Percentiles rank a stretch among this genome's conserved stretches.
Evolutionary conservation across 1,140 invertebrate species (phyloP).

Genomic region (Carposina sasakii): DNA sequence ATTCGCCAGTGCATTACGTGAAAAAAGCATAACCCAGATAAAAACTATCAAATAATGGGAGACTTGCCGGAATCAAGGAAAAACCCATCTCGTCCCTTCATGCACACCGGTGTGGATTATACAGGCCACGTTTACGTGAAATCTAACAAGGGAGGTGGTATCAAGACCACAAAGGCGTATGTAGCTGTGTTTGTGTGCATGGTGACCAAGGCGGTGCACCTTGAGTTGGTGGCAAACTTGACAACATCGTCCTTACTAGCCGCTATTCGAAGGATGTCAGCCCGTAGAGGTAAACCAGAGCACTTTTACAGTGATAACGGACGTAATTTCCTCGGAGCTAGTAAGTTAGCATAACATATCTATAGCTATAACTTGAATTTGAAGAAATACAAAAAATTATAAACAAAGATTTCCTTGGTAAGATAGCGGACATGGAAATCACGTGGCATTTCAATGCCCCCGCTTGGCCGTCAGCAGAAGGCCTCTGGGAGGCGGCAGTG

Average conservation of each 20-base stretch:
- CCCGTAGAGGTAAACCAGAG: slow-evolving; percentile 19
- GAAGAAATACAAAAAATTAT: neutral
- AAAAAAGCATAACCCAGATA: neutral
- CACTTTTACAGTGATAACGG: slow-evolving; percentile 38
- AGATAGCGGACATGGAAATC: neutral
- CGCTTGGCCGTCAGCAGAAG: no score
- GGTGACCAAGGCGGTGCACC: slow-evolving; percentile 31
- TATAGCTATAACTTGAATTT: neutral
- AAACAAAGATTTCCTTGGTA: neutral
- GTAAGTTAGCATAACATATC: no score
- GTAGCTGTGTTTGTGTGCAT: slow-evolving; percentile 33
- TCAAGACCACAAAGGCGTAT: slow-evolving; percentile 16
- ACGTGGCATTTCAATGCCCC: slow-evolving; percentile 6
- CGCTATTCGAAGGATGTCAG: slow-evolving; percentile 36
- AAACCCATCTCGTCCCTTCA: slow-evolving; percentile 25
- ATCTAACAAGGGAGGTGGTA: slow-evolving; percentile 10
- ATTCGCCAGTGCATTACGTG: neutral
- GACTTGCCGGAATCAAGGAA: slow-evolving; percentile 37
- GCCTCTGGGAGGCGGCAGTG: no score
- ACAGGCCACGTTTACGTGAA: slow-evolving; percentile 37
- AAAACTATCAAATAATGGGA: slow-evolving; percentile 33
- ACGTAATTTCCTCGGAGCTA: slow-evolving; percentile 38
- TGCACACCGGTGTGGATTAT: slow-evolving; percentile 37
- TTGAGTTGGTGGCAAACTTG: slow-evolving; percentile 34
- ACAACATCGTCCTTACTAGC: slow-evolving; percentile 29